phyloP scores from a whole-genome alignment of 2,797 vertebrate genomes.

The Valencia hispanica region DNA sequence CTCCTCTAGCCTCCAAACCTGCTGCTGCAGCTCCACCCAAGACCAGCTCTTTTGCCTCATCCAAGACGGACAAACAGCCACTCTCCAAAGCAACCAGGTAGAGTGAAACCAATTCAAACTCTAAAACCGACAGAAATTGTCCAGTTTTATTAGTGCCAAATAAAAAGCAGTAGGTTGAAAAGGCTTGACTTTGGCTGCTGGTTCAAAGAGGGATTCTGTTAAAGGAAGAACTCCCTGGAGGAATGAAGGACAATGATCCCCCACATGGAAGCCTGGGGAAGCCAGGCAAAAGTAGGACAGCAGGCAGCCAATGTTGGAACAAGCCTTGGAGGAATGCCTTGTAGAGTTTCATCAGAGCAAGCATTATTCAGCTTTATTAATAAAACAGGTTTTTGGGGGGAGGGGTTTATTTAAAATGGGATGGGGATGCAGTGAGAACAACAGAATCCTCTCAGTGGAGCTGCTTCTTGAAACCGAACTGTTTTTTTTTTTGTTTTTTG shows the following conservation, averaged over 20 bases:
- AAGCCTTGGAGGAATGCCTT: conserved; percentile 58
- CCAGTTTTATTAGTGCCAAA: conserved; percentile 10
- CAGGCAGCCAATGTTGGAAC: conserved; percentile 50
- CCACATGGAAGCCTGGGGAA: conserved; percentile 42
- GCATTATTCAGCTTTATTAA: conserved; percentile 57
- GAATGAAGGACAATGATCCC: conserved; percentile 55
- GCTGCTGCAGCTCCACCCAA: conserved; percentile 60
- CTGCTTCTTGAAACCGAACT: background rate
- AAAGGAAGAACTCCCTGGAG: conserved; percentile 48
- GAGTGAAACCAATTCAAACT: conserved; percentile 40
- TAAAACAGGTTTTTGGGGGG: conserved; percentile 47
- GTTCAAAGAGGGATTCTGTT: conserved; percentile 64
- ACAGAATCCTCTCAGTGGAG: conserved; percentile 14
- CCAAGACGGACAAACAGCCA: conserved; percentile 68
- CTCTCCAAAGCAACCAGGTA: conserved; percentile 82
- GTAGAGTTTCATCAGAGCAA: conserved; percentile 44
- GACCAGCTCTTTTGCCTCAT: conserved; percentile 58
- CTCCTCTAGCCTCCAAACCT: conserved; percentile 50
- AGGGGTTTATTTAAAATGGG: conserved; percentile 1
- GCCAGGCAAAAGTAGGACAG: conserved; percentile 61
- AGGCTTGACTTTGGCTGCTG: conserved; percentile 39
- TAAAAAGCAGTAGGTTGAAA: conserved; percentile 40
- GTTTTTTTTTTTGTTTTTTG: conserved; percentile 18
- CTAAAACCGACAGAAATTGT: conserved; percentile 5
- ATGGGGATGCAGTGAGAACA: conserved; percentile 10